Evolutionary conservation across 2,113 vertebrate species (phyloP), one percentile per base, ranked within the genome.

Genomic region (Setophaga kirtlandii): DNA sequence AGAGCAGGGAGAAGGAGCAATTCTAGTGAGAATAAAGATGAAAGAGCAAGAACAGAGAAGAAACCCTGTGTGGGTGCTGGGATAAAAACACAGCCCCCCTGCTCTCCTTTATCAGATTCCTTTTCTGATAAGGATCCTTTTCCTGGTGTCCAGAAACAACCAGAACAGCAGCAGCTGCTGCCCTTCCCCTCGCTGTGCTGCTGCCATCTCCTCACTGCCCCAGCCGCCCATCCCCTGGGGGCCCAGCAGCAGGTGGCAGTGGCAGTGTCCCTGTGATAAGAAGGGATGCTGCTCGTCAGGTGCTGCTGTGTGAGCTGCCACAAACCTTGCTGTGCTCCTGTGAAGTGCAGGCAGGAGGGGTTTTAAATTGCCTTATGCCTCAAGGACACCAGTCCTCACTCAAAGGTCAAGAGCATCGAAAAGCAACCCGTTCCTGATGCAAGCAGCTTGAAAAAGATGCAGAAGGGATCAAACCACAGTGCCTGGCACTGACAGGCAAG

Each of bases 321-420:
- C 77, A 94, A 92, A 94, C n/a, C 13, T 25, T 1, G 0, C 79
- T 35, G 76, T 24, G 87, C 50, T 95, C 79, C 59, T 60, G 63
- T 33, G 50, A 82, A 90, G 68, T 37, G 59, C 96, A 92, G 63
- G 87, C 86, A 95, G 67, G 30, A 86, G 69, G 78, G 49, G 15
- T 88, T 94, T 91, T 89, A 80, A 95, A 96, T 93, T 95, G 69
- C 74, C 65, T 86, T 60, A 9, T 75, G 58, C 79, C 64, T 96
- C 97, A 98, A 98, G 98, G 97, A 97, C 97, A 88, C 35, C 3
- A 15, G 73, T 69, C 92, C 79, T 62, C 46, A 16, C 71, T 80
- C 65, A 97, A 91, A 98, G 96, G 97, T 96, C 94, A 96, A 91
- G 19, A 95, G n/a, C 62, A 68, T 6, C 0, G 3, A 74, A 75